Base-by-base conservation (phyloP, 2,888 invertebrate species). In the Sphaerophoria rueppellii region DNA sequence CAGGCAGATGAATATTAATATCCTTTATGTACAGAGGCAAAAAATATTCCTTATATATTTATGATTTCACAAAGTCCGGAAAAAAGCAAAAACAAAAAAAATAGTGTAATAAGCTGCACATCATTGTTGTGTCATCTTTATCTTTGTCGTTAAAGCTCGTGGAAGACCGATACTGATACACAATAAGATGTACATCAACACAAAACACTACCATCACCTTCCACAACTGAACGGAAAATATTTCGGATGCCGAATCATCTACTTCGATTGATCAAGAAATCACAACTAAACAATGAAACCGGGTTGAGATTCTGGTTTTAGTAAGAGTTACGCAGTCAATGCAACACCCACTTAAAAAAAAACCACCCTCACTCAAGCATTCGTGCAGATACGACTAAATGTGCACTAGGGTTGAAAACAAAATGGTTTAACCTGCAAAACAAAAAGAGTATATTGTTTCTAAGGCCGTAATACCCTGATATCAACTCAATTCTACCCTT, bases 361-460 rank as follows among this genome's bases (percentile, higher is more conserved):
- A 50, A 67, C 16, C 60, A 71, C 35, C 52, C 60, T 70, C 70
- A 7, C 60, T 70, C 70, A 9, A 16, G 40, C 60, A 43, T 40
- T 37, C 63, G 24, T 60, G 43, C 24, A 71, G 63, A 52, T 11
- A 72, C 57, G 35, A 4, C 52, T 4, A 54, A 46, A n/a, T n/a
- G n/a, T n/a, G 46, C 35, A 14, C 65, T 34, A 72, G 82, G 80
- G 75, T 76, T 70, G 82, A 78, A 83, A 86, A 86, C 82, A 86
- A 87, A 87, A 87, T 87, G 87, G 86, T 82, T 87, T 81, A 83
- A 85, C 85, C 85, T 81, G 81, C 76, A 80, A 85, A 81, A 81
- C 76, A 69, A 46, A 48, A 65, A 69, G 61, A 81, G 76, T 85
- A 81, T 73, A 80, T 85, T 76, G 83, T 24, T 24, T 24, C 24